Conservation (phyloP, 2,888 invertebrate genomes). For the Pseudanteris insignis region DNA sequence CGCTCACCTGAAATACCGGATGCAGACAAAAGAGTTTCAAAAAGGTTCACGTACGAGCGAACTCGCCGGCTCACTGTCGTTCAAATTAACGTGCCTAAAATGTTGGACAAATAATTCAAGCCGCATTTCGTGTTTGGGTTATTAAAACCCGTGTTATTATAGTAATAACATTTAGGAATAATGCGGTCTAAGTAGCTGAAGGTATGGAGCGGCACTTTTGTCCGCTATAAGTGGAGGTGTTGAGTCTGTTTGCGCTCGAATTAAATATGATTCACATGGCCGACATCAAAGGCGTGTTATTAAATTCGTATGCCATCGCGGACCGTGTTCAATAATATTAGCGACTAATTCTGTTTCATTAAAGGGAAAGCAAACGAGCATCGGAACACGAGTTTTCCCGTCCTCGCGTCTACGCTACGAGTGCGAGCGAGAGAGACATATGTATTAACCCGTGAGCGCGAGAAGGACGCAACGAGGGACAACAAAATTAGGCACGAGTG, state of each 20-base stretch:
- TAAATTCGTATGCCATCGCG: not conserved
- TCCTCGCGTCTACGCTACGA: too few relatives aligned
- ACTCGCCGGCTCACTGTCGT: not conserved
- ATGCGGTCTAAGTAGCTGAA: not conserved
- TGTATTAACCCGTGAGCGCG: too few relatives aligned
- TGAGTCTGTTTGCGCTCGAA: not conserved
- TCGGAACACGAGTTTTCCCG: too few relatives aligned
- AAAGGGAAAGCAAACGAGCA: too few relatives aligned
- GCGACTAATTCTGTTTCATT: too few relatives aligned
- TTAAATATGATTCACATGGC: slow-evolving; percentile 2
- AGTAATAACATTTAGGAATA: not conserved
- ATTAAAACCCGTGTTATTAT: not conserved
- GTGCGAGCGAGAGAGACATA: too few relatives aligned
- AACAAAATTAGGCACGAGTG: too few relatives aligned
- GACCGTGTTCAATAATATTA: not conserved
- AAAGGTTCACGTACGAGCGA: too few relatives aligned
- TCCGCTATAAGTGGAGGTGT: slow-evolving; percentile 2
- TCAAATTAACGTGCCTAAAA: not conserved
- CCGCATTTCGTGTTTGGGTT: not conserved
- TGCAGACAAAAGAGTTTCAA: too few relatives aligned
- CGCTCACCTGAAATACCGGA: too few relatives aligned
- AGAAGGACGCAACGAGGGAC: too few relatives aligned
- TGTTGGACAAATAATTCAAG: not conserved
- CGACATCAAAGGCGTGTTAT: slow-evolving; percentile 2
- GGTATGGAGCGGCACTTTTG: not conserved